phyloP scores from a whole-genome alignment of 92 coral and sea anemone genomes.

The Pocillopora grandis region DNA sequence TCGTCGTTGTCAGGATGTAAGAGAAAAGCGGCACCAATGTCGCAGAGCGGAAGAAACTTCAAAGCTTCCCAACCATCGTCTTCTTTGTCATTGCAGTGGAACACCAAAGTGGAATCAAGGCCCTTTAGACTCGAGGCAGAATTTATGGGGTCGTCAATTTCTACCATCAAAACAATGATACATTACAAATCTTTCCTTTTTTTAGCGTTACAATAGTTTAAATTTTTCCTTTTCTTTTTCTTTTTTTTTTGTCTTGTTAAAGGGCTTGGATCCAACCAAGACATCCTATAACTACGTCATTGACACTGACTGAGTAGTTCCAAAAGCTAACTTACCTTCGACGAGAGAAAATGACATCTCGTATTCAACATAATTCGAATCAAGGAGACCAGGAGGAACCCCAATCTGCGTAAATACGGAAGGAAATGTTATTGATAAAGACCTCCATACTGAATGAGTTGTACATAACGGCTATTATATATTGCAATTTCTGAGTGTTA shows the following conservation, averaged over 20 bases:
- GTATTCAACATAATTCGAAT: slow-evolving; percentile 23
- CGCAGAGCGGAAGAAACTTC: slow-evolving; percentile 8
- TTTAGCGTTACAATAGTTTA: too few species aligned
- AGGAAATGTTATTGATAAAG: neutral
- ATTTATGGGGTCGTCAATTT: neutral
- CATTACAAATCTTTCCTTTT: neutral
- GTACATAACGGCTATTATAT: too few species aligned
- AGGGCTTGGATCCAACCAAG: too few species aligned
- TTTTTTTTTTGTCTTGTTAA: too few species aligned
- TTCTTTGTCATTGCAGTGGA: slow-evolving; percentile 34
- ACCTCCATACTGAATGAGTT: neutral
- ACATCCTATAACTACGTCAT: too few species aligned
- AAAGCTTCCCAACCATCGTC: slow-evolving; percentile 16
- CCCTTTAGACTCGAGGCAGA: neutral
- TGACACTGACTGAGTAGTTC: too few species aligned
- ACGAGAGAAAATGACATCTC: slow-evolving; percentile 6
- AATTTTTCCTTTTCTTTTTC: too few species aligned
- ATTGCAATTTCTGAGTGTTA: too few species aligned
- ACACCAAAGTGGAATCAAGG: slow-evolving; percentile 10
- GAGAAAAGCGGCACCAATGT: slow-evolving; percentile 5
- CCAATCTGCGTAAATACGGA: slow-evolving; percentile 14
- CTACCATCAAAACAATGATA: neutral
- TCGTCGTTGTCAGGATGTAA: neutral
- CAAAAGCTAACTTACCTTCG: slow-evolving; percentile 9
- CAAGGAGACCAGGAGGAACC: slow-evolving; percentile 15